Percentiles rank a stretch among this genome's conserved stretches.
Evolutionary conservation across 2,888 invertebrate species (phyloP).

Genomic region (Stegophylla sp.): DNA sequence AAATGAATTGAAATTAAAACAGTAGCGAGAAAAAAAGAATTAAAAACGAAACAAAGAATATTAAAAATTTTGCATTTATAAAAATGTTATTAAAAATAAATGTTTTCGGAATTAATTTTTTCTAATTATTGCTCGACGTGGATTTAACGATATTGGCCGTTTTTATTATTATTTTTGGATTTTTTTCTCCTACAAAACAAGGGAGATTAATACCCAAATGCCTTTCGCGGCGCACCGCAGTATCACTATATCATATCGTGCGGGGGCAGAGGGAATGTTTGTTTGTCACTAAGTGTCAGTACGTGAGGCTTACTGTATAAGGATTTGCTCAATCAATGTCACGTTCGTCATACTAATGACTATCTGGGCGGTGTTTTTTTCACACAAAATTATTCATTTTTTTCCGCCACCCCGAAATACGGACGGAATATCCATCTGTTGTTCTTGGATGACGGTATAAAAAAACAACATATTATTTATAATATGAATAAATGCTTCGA

Average conservation of each 20-base stretch:
- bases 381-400: slow-evolving; percentile 17
- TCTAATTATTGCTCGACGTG: slow-evolving; percentile 33
- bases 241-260: background rate
- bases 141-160: slow-evolving; percentile 37
- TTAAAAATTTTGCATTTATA: slow-evolving; percentile 27
- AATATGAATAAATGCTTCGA: too few relatives aligned
- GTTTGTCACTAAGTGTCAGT: slow-evolving; percentile 50
- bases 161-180: slow-evolving; percentile 23
- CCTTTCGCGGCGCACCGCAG: background rate
- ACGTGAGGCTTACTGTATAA: slow-evolving; percentile 43
- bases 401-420: background rate
- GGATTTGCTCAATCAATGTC: slow-evolving; percentile 43
- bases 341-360: slow-evolving; percentile 48
- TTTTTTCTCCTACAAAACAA: background rate
- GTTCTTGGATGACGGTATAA: background rate
- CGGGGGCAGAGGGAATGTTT: background rate
- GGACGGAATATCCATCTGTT: background rate
- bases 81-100: slow-evolving; percentile 41
- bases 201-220: slow-evolving; percentile 41
- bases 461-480: too few relatives aligned
- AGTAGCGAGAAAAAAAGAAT: background rate
- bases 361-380: background rate
- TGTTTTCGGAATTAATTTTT: slow-evolving; percentile 39
- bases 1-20: slow-evolving; percentile 41
- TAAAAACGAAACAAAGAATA: slow-evolving; percentile 12